Conservation (phyloP, 2,113 vertebrate genomes). For the Channa argus region DNA sequence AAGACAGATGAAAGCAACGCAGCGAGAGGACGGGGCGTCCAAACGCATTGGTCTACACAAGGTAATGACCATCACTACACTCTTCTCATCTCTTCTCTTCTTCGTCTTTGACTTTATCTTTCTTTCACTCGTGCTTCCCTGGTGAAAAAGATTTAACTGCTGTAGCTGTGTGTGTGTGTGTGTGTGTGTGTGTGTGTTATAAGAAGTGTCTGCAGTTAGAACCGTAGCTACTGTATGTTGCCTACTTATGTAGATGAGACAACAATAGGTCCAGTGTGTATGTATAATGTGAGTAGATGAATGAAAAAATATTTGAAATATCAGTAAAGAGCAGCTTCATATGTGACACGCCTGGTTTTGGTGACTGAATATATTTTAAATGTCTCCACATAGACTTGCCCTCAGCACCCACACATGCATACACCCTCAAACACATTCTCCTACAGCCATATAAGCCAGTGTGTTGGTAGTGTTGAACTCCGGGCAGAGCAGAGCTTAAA, state of each 20-base stretch:
- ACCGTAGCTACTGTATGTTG: neutral
- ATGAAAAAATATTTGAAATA: neutral
- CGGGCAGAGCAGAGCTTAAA: slow-evolving; percentile 12
- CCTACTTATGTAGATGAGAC: neutral
- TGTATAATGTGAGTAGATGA: neutral
- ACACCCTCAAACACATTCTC: neutral
- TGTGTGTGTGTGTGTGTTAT: slow-evolving; percentile 11
- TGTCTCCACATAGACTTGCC: slow-evolving; percentile 14
- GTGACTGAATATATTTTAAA: neutral
- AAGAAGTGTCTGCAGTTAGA: slow-evolving; percentile 16
- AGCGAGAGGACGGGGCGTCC: slow-evolving; percentile 22
- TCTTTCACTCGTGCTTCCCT: slow-evolving; percentile 1
- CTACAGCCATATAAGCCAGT: neutral
- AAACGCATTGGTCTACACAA: slow-evolving; percentile 29
- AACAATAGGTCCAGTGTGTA: neutral
- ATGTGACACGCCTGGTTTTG: slow-evolving; percentile 30
- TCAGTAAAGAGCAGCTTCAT: slow-evolving; percentile 9
- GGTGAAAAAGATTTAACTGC: slow-evolving; percentile 15
- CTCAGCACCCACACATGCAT: slow-evolving; percentile 2
- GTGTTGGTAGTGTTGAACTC: slow-evolving; percentile 11
- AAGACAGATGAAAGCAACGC: slow-evolving; percentile 33
- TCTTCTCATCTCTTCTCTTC: neutral
- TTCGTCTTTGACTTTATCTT: neutral
- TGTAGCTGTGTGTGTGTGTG: slow-evolving; percentile 24
- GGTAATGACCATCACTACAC: slow-evolving; percentile 41